Evolutionary conservation across 2,888 invertebrate genomes (phyloP), one percentile per base, ranked within the genome.

Genomic region (Eledone cirrhosa): DNA sequence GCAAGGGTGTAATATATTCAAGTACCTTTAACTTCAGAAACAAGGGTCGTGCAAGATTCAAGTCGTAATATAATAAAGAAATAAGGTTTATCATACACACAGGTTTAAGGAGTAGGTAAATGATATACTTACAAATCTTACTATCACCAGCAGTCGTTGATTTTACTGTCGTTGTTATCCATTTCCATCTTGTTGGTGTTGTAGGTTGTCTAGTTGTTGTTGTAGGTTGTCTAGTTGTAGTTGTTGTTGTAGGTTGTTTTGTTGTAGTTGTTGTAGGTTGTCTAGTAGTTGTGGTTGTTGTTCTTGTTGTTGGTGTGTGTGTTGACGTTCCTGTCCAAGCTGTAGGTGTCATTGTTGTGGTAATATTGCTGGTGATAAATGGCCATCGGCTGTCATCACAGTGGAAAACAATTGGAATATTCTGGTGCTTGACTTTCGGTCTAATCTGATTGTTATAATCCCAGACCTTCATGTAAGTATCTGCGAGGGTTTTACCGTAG

Each of bases 341-440:
- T 11, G 31, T 14, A 0, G 33, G n/a, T 41, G 41, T 41, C 11
- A 11, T 41, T 41, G 41, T 41, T 5, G 33, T 5, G 5, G 41
- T 41, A 41, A 8, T 8, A 11, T 41, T 3, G 41, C 8, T 41
- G 22, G 33, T 27, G n/a, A 16, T 69, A 33, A 69, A 69, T 8
- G 69, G 69, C 69, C 69, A 69, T 19, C 27, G 80, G 24, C 80
- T 84, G 81, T 86, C 87, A 77, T 88, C 88, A 80, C 88, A 88
- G 80, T 86, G 86, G 79, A 87, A 88, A 11, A 86, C 85, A 8
- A 88, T 79, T 33, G 84, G 84, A 41, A 88, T 84, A 53, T 83
- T 83, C 24, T 84, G 82, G 7, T 82, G 82, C 19, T 81, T 83
- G 76, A 87, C 81, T 31, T 83, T 80, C 0, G 88, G 88, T 78